A percentile compares a stretch with the other conserved stretches of the same genome.
These are phyloP conservation scores for Amaurobius ferox DNA, from an alignment of 2,888 invertebrate genomes.

Conservation along the genomic window DNA sequence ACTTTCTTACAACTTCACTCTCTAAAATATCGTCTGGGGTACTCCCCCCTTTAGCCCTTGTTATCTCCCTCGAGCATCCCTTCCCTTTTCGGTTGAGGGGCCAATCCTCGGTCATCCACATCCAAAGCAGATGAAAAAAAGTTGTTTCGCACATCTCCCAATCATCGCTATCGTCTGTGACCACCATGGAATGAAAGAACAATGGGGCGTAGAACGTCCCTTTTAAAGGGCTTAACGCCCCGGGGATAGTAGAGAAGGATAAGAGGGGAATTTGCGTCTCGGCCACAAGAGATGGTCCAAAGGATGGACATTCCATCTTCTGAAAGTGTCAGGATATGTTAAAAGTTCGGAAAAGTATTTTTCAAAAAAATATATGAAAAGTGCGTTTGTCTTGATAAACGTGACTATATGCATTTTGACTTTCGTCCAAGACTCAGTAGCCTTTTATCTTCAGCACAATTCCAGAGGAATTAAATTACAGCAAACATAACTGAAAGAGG, in stretches of 20 bases:
- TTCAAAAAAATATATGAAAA: not conserved
- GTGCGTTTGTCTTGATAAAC: not conserved
- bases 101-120: not conserved
- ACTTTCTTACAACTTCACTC: not conserved
- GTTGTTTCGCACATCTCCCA: not conserved
- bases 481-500: no score
- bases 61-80: conserved; percentile 9
- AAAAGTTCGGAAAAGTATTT: not conserved
- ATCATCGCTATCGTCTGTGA: not conserved
- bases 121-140: not conserved
- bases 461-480: no score
- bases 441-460: no score
- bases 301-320: not conserved
- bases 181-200: conserved; percentile 7
- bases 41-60: not conserved
- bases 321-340: not conserved
- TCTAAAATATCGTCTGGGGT: not conserved
- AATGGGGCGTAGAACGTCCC: conserved; percentile 7
- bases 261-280: not conserved
- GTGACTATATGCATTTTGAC: no score
- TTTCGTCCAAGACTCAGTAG: no score
- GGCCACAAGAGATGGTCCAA: not conserved
- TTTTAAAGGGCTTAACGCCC: not conserved
- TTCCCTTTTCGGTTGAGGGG: not conserved
- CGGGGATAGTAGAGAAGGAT: not conserved